Conservation (phyloP, 64 coral and sea anemone species). For the Actinia equina region DNA sequence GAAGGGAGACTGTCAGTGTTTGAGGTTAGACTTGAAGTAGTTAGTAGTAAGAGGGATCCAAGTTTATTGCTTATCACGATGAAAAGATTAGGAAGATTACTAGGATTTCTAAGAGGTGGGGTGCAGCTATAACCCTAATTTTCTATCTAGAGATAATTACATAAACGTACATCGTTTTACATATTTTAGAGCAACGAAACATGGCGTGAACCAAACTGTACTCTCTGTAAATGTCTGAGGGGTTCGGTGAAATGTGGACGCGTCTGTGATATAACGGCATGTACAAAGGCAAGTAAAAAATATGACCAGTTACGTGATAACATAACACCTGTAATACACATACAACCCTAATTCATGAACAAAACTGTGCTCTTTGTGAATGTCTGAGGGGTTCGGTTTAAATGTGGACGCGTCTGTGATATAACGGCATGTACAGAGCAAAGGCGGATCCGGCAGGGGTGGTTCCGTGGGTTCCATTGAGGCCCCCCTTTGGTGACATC, state of each 20-base stretch:
- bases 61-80: too few species aligned
- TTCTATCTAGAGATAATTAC: neutral
- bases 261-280: conserved; percentile 32
- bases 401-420: conserved; percentile 17
- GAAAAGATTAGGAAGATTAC: too few species aligned
- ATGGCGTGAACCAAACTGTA: conserved; percentile 54
- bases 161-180: neutral
- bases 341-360: neutral
- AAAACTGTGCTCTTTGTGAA: conserved; percentile 50
- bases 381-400: conserved; percentile 28
- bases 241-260: conserved; percentile 49
- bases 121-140: neutral
- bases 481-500: too few species aligned
- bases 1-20: too few species aligned
- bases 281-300: conserved; percentile 27
- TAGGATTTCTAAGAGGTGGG: too few species aligned
- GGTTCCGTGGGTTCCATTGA: too few species aligned
- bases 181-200: conserved; percentile 44
- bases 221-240: conserved; percentile 54
- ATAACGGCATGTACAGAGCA: conserved; percentile 20
- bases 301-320: neutral
- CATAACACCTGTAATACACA: too few species aligned
- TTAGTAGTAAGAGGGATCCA: too few species aligned
- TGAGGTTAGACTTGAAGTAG: too few species aligned
- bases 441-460: too few species aligned